Conservation (phyloP, 2,888 invertebrate genomes). For the Lepidocyrtinus sp. region DNA sequence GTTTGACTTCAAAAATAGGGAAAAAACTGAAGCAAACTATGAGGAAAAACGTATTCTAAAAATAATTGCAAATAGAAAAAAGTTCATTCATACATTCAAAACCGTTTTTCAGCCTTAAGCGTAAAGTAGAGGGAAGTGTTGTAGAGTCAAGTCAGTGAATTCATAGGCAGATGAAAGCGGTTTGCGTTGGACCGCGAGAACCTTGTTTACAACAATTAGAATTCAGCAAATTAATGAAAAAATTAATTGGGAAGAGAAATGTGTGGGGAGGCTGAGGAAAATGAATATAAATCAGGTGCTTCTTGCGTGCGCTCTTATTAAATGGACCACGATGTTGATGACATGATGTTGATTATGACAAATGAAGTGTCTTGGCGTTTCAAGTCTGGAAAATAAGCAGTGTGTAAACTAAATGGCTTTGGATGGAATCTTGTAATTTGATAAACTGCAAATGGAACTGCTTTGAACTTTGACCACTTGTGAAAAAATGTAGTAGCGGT, state of each 20-base stretch:
- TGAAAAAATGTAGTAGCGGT: neutral
- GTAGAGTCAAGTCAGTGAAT: neutral
- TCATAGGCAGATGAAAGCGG: neutral
- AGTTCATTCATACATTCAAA: neutral
- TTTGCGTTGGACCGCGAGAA: too few relatives aligned
- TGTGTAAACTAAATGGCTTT: neutral
- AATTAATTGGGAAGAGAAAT: neutral
- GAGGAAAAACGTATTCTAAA: too few relatives aligned
- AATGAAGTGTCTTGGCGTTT: constrained; percentile 5
- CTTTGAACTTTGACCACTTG: constrained; percentile 39
- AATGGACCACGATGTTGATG: constrained; percentile 28
- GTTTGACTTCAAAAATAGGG: neutral
- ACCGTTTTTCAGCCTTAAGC: neutral
- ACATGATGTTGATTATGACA: constrained; percentile 3
- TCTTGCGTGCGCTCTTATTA: constrained; percentile 41
- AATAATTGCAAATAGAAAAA: too few relatives aligned
- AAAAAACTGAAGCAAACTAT: too few relatives aligned
- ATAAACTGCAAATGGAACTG: neutral
- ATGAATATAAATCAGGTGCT: constrained; percentile 54
- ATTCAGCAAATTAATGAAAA: neutral
- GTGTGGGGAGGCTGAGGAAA: neutral
- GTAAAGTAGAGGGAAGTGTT: neutral
- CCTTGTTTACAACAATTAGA: neutral
- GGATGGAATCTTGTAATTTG: neutral
- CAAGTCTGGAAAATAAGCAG: constrained; percentile 10